Conservation (phyloP, 2,797 vertebrate genomes). For the Remorina albescens region DNA sequence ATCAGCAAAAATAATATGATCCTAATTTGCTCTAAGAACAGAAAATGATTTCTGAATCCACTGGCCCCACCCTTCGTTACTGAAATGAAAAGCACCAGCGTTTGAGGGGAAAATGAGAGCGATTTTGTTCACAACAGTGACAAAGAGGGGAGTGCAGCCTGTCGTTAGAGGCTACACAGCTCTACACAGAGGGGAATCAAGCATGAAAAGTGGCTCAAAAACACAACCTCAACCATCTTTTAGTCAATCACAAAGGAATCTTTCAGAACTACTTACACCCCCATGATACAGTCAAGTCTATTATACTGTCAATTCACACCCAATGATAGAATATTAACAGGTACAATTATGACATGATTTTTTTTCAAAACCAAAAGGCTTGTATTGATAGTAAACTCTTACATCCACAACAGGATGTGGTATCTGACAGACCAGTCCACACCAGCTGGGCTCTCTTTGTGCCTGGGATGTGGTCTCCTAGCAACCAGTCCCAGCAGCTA, state of each 20-base stretch:
- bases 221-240: slow-evolving; percentile 14
- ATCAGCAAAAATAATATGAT: slow-evolving; percentile 69
- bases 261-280: slow-evolving; percentile 1
- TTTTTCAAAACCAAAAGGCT: slow-evolving; percentile 50
- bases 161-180: slow-evolving; percentile 30
- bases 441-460: slow-evolving; percentile 95
- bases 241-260: neutral
- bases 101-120: slow-evolving; percentile 73
- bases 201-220: slow-evolving; percentile 32
- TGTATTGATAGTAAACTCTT: slow-evolving; percentile 71
- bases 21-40: slow-evolving; percentile 64
- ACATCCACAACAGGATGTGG: slow-evolving; percentile 87
- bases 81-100: slow-evolving; percentile 61
- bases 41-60: slow-evolving; percentile 56
- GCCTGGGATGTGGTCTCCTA: slow-evolving; percentile 92
- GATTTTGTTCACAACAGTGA: slow-evolving; percentile 66
- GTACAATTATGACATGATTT: slow-evolving; percentile 32
- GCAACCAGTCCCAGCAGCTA: slow-evolving; percentile 93
- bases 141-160: slow-evolving; percentile 57
- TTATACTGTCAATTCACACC: slow-evolving; percentile 8
- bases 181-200: slow-evolving; percentile 10
- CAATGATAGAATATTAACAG: slow-evolving; percentile 28
- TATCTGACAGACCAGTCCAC: slow-evolving; percentile 87
- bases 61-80: slow-evolving; percentile 72
- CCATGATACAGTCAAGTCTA: neutral